Percentiles rank a stretch among this genome's conserved stretches.
phyloP scores from a whole-genome alignment of 2,797 vertebrate species.

The Kryptopterus vitreolus region DNA sequence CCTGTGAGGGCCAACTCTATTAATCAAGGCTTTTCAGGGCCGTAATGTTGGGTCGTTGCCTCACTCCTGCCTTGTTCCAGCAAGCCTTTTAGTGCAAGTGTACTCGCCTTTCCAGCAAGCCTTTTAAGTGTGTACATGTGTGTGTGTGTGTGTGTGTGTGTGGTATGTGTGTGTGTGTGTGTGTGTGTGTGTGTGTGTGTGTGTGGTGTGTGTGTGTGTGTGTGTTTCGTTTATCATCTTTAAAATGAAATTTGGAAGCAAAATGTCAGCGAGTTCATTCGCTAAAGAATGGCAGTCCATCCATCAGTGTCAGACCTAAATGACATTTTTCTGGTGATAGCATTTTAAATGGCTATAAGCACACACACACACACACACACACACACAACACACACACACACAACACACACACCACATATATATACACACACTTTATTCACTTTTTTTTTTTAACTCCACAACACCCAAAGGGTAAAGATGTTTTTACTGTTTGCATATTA shows the following conservation, averaged over 20 bases:
- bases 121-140: neutral
- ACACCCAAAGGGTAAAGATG: neutral
- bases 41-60: constrained; percentile 38
- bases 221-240: neutral
- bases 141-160: constrained; percentile 10
- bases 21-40: constrained; percentile 37
- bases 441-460: neutral
- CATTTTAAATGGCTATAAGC: neutral
- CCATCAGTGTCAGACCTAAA: constrained; percentile 3
- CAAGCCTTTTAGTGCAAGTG: neutral
- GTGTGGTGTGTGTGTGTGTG: neutral
- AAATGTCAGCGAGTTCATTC: neutral
- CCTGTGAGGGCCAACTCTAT: constrained; percentile 16
- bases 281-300: neutral
- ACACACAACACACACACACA: no score
- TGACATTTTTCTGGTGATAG: neutral
- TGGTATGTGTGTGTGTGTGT: neutral
- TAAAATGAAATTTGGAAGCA: neutral
- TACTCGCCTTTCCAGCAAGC: no score
- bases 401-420: no score
- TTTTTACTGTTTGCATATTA: no score
- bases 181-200: constrained; percentile 7
- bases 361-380: neutral
- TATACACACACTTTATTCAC: no score
- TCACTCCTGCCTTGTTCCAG: neutral